These are phyloP conservation scores for Dicerorhinus sumatrensis DNA, from an alignment of 2,113 vertebrate genomes.

Conservation along the genomic window DNA sequence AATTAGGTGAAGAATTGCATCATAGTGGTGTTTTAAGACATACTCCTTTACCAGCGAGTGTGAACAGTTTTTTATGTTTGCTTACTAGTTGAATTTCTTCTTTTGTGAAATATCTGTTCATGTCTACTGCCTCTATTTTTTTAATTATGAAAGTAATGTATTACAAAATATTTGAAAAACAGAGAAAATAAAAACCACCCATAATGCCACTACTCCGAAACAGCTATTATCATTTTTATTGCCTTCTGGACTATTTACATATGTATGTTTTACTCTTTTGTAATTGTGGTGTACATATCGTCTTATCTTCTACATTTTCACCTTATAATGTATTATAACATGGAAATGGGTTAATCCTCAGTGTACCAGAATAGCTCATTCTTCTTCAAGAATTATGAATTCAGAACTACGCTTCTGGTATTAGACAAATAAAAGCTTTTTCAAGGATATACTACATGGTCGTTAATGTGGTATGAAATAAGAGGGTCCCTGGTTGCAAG, in stretches of 20 bases:
- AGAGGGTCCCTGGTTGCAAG: not conserved
- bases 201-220: not conserved
- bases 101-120: slow-evolving; percentile 36
- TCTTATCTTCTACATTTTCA: slow-evolving; percentile 17
- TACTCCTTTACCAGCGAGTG: not conserved
- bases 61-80: not conserved
- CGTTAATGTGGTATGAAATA: slow-evolving; percentile 30
- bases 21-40: not conserved
- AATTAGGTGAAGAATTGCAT: not conserved
- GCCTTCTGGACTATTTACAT: slow-evolving; percentile 41
- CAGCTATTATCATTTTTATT: slow-evolving; percentile 45
- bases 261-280: slow-evolving; percentile 39
- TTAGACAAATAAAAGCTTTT: slow-evolving; percentile 42
- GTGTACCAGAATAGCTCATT: not conserved
- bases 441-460: slow-evolving; percentile 10
- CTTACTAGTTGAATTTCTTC: not conserved
- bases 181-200: slow-evolving; percentile 38
- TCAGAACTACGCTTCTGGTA: slow-evolving; percentile 23
- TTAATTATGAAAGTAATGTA: slow-evolving; percentile 32
- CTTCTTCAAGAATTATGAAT: slow-evolving; percentile 51
- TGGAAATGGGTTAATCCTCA: slow-evolving; percentile 24
- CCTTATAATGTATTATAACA: not conserved
- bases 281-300: not conserved
- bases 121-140: slow-evolving; percentile 15
- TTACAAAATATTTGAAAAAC: slow-evolving; percentile 43